Evolutionary conservation across 2,113 vertebrate genomes (phyloP).

Genomic region (Rhynchomys soricoides): DNA sequence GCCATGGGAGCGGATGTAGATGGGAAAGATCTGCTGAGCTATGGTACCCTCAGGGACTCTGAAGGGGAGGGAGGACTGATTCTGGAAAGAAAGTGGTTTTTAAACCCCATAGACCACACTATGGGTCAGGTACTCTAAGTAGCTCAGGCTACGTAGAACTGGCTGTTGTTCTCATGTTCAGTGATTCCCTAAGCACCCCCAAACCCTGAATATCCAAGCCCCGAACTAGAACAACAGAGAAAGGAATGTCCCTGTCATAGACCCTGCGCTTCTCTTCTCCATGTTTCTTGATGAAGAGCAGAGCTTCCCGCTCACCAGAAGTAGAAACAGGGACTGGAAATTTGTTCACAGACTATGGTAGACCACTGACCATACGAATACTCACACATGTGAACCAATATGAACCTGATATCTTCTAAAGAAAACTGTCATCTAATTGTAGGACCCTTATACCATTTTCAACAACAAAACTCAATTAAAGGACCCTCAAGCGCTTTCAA

Average conservation of each 20-base stretch:
- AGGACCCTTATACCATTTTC: neutral
- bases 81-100: neutral
- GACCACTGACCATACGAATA: neutral
- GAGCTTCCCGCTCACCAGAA: neutral
- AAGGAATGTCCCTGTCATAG: fast-evolving
- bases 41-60: neutral
- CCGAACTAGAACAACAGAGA: neutral
- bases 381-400: neutral
- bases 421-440: neutral
- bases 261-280: too few species aligned
- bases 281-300: neutral
- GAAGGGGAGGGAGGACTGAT: too few species aligned
- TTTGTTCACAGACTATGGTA: neutral
- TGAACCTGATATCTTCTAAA: neutral
- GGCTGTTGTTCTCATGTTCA: too few species aligned
- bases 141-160: neutral
- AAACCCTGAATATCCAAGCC: neutral
- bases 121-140: too few species aligned
- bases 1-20: fast-evolving
- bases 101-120: neutral
- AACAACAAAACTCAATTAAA: neutral
- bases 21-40: neutral
- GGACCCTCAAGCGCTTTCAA: neutral
- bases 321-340: too few species aligned
- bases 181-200: neutral